A percentile compares a stretch with the other conserved stretches of the same genome.
Evolutionary conservation across 1,140 invertebrate species (phyloP).

Genomic region (Anastrepha obliqua): DNA sequence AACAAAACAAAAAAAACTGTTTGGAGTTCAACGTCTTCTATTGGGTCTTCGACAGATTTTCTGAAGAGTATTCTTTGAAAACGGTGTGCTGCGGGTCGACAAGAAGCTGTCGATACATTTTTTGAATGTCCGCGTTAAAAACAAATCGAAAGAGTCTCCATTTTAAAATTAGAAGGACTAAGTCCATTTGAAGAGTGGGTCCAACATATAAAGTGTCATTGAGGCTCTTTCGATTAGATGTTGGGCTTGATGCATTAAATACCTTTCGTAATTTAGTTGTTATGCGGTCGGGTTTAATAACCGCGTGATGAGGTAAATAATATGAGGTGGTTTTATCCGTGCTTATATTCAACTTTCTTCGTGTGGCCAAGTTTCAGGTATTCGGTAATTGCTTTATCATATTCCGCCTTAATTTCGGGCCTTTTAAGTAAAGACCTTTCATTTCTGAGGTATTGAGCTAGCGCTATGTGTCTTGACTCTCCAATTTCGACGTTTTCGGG

Average conservation of each 20-base stretch:
- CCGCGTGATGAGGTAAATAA: slow-evolving; percentile 66
- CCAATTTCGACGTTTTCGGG: slow-evolving; percentile 48
- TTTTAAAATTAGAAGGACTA: slow-evolving; percentile 24
- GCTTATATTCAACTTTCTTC: slow-evolving; percentile 59
- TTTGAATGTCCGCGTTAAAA: slow-evolving; percentile 63
- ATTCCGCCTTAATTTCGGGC: slow-evolving; percentile 54
- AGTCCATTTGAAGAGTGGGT: slow-evolving; percentile 54
- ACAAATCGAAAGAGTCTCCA: slow-evolving; percentile 51
- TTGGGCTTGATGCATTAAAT: slow-evolving; percentile 59
- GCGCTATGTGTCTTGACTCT: slow-evolving; percentile 55
- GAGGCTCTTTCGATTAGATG: slow-evolving; percentile 58
- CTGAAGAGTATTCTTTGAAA: slow-evolving; percentile 66
- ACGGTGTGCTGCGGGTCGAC: slow-evolving; percentile 59
- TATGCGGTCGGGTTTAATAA: slow-evolving; percentile 57
- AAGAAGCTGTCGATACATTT: slow-evolving; percentile 68
- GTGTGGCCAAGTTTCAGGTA: slow-evolving; percentile 64
- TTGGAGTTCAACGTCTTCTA: no score
- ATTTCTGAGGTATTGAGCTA: slow-evolving; percentile 57
- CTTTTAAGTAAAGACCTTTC: slow-evolving; percentile 57
- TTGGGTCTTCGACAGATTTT: neutral
- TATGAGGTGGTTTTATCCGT: slow-evolving; percentile 38
- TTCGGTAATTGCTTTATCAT: slow-evolving; percentile 59
- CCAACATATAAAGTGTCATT: slow-evolving; percentile 58
- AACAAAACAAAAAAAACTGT: no score
- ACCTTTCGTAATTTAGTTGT: slow-evolving; percentile 62